Base-by-base conservation (phyloP, 1,140 invertebrate species). In the Holcopasites calliopsidis region DNA sequence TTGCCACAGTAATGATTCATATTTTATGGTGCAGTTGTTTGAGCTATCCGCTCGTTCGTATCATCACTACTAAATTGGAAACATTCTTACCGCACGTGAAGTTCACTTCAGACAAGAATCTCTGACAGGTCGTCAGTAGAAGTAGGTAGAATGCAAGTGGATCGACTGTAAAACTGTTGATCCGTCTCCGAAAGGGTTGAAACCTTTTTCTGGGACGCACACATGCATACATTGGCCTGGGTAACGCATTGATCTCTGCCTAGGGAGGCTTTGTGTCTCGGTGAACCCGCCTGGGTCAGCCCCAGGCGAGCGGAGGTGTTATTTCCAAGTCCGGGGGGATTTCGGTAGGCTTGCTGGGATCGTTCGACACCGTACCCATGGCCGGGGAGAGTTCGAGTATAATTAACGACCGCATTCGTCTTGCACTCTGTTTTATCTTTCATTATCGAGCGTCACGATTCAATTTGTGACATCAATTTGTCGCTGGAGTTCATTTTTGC, bases 221-320 rank as follows among this genome's bases (percentile, higher is more conserved):
- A 33, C 10, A 28, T 23, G 11, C 5, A 40, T 10, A 31, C 23
- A 52, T 47, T 16, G 49, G 58, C 4, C 10, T 7, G 61, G 40
- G 64, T 66, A 57, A 40, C 26, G 35, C 78, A 69, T 68, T 73
- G 78, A 82, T 82, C 77, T 82, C 42, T 61, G 55, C 38, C 40
- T 44, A 23, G 57, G 38, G 60, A 74, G 44, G 65, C 54, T 78
- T 50, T 82, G 70, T 66, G 70, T 75, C 62, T 60, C 33, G 35
- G 38, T 57, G 18, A 75, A 70, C 38, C 76, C 79, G 61, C 60
- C 42, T 79, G 58, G 62, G 75, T 65, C 61, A 55, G 42, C 70
- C 21, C 40, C 47, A 47, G 80, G 69, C 68, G 68, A 66, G 49
- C 47, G 58, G 74, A 80, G 69, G 55, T 62, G 72, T 77, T 58